A percentile compares a stretch with the other conserved stretches of the same genome.
Conservation (phyloP, 2,888 invertebrate species). For the Yponomeuta cagnagella region DNA sequence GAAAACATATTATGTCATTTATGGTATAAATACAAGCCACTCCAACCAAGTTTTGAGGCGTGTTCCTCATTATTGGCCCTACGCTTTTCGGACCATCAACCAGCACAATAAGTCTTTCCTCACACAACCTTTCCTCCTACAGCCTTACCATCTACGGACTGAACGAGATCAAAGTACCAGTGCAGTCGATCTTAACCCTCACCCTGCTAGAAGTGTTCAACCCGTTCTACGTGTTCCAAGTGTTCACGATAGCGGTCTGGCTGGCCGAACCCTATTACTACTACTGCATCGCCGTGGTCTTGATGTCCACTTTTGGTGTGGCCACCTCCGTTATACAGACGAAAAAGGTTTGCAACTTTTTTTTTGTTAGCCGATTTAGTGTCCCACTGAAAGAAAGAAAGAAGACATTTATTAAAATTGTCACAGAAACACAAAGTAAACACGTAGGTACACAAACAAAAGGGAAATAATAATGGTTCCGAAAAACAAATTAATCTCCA, state of each 20-base stretch:
- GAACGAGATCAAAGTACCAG: slow-evolving; percentile 89
- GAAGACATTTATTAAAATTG: no score
- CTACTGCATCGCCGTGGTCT: slow-evolving; percentile 90
- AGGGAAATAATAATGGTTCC: no score
- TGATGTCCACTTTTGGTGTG: slow-evolving; percentile 90
- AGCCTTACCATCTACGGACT: slow-evolving; percentile 88
- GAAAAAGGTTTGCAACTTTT: slow-evolving; percentile 75
- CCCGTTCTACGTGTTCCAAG: slow-evolving; percentile 97
- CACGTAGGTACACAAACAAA: no score
- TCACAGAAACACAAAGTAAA: no score
- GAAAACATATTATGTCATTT: no score
- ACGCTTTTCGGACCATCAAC: background rate
- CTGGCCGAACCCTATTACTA: slow-evolving; percentile 91
- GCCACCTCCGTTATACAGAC: slow-evolving; percentile 90
- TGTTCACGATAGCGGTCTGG: slow-evolving; percentile 94
- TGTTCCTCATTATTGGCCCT: no score
- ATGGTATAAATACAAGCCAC: no score
- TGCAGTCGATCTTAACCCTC: slow-evolving; percentile 82
- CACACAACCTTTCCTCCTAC: slow-evolving; percentile 25
- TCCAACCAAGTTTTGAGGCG: background rate
- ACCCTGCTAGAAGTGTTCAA: slow-evolving; percentile 90
- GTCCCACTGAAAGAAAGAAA: background rate
- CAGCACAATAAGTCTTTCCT: background rate
- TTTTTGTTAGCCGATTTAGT: background rate
- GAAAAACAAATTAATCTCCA: no score